Evolutionary conservation across 2,113 vertebrate species (phyloP).

Genomic region (Phycodurus eques): DNA sequence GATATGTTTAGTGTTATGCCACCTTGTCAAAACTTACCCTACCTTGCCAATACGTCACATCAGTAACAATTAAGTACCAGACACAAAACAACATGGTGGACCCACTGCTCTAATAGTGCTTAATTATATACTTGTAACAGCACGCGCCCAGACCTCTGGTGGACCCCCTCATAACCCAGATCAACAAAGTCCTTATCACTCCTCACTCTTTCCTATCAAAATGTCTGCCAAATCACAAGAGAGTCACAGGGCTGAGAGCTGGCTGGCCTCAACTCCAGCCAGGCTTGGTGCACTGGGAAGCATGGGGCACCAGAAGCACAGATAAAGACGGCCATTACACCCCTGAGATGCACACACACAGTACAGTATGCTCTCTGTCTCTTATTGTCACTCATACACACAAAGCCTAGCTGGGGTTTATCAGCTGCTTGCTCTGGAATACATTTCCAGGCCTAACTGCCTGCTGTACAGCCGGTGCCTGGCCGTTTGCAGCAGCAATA

Average conservation of each 20-base stretch:
- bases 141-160: slow-evolving; percentile 17
- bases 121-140: background rate
- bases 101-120: slow-evolving; percentile 2
- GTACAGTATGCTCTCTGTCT: slow-evolving; percentile 4
- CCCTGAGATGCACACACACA: slow-evolving; percentile 28
- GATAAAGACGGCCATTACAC: slow-evolving; percentile 61
- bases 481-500: slow-evolving; percentile 41
- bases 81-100: slow-evolving; percentile 29
- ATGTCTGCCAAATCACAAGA: slow-evolving; percentile 70
- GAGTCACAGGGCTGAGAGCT: slow-evolving; percentile 61
- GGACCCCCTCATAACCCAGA: slow-evolving; percentile 17
- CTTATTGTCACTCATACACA: slow-evolving; percentile 6
- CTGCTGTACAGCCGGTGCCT: slow-evolving; percentile 28
- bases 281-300: slow-evolving; percentile 37
- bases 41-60: background rate
- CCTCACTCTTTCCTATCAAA: slow-evolving; percentile 64
- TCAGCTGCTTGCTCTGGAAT: slow-evolving; percentile 52
- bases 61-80: background rate
- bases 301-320: slow-evolving; percentile 43
- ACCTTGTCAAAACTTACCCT: slow-evolving; percentile 23
- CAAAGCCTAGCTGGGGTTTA: slow-evolving; percentile 40
- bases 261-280: slow-evolving; percentile 41
- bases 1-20: background rate
- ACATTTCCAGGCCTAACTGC: slow-evolving; percentile 34
- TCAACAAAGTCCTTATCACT: slow-evolving; percentile 58